These are phyloP conservation scores for Agrilus planipennis DNA, from an alignment of 1,140 invertebrate species.

Conservation along the genomic window DNA sequence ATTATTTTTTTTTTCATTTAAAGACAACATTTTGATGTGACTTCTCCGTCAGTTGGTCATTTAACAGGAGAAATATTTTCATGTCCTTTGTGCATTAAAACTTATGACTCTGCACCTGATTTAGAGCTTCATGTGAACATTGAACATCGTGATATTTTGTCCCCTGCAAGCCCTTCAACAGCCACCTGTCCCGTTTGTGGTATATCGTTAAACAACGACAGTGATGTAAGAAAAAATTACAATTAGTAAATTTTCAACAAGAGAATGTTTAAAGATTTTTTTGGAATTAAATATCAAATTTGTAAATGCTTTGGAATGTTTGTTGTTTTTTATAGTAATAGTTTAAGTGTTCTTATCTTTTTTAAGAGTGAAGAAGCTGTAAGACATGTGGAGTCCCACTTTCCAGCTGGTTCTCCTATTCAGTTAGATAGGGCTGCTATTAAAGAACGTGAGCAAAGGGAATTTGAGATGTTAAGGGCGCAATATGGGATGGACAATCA, in stretches of 20 bases:
- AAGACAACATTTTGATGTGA: constrained; percentile 67
- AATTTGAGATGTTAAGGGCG: constrained; percentile 68
- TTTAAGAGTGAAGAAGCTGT: constrained; percentile 37
- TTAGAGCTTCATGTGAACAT: constrained; percentile 77
- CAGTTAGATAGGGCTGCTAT: constrained; percentile 53
- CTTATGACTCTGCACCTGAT: constrained; percentile 61
- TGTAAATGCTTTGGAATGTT: neutral
- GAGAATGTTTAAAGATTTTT: too few relatives aligned
- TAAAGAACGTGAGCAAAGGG: constrained; percentile 58
- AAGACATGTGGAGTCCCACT: constrained; percentile 33
- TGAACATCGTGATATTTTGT: constrained; percentile 64
- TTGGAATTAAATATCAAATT: too few relatives aligned
- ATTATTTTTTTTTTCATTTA: constrained; percentile 7
- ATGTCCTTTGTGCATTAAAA: constrained; percentile 61
- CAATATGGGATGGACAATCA: constrained; percentile 80
- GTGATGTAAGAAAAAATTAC: constrained; percentile 24
- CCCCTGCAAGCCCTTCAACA: constrained; percentile 34
- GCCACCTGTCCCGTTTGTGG: constrained; percentile 30
- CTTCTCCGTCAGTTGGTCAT: constrained; percentile 51
- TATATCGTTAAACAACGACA: constrained; percentile 22
- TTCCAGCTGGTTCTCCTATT: constrained; percentile 25
- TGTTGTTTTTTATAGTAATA: constrained; percentile 1
- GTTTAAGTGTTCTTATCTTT: neutral
- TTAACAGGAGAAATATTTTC: constrained; percentile 35
- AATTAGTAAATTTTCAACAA: too few relatives aligned